Evolutionary conservation across 2,888 invertebrate species (phyloP), one percentile per base, ranked within the genome.

Genomic region (Acanthosoma haemorrhoidale): DNA sequence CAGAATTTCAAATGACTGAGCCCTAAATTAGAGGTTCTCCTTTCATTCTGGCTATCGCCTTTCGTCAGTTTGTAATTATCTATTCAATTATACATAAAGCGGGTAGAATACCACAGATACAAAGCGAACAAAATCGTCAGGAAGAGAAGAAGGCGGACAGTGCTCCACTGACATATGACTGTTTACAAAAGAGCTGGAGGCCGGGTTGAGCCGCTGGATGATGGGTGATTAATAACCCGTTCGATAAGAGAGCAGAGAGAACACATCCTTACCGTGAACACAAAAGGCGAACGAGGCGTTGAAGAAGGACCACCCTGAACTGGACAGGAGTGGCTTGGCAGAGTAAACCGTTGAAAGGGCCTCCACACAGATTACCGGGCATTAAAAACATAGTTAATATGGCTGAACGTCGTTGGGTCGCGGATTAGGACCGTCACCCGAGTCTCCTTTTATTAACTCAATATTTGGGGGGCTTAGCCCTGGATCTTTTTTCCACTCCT

Each of bases 401-500:
- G 39, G 39, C 39, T 39, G 15, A 16, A 43, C 21, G 43, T 43
- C 43, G 13, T 3, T 5, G 21, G 5, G 43, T 43, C 18, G 43
- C 43, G 43, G 43, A 18, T 43, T 43, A 43, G 18, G 11, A 13
- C 11, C 43, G 21, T 21, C 21, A 43, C 43, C 25, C 43, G 25
- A 3, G 13, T 43, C 32, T 60, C 60, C 60, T 60, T 60, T 60
- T 60, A 60, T 60, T 34, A 34, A 16, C 60, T 60, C 32, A 60
- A 60, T 60, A 60, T 60, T 60, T 59, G 59, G 32, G 58, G 32
- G 43, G 43, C 43, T 43, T 43, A 43, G 11, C 21, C 3, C 6
- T 18, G 21, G n/a, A n/a, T n/a, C n/a, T n/a, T n/a, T n/a, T n/a
- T n/a, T n/a, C n/a, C n/a, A n/a, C n/a, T n/a, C n/a, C n/a, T n/a